Evolutionary conservation across 1,140 invertebrate genomes (phyloP).

Genomic region (Oryctes rhinoceros): DNA sequence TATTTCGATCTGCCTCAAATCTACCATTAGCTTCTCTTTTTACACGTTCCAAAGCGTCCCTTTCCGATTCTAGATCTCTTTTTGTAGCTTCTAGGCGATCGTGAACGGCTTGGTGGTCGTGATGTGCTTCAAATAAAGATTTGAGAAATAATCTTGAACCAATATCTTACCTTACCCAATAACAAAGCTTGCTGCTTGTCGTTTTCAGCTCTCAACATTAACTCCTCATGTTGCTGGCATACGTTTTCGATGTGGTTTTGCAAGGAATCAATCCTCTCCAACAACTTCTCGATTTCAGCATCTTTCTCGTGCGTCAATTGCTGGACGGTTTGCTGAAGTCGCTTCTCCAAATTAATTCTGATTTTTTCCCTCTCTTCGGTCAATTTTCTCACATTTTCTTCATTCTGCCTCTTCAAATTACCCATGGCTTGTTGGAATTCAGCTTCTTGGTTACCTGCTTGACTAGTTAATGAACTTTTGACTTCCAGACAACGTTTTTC

Average conservation of each 20-base stretch:
- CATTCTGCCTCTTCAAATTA: slow-evolving; percentile 75
- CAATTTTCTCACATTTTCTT: slow-evolving; percentile 76
- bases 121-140: slow-evolving; percentile 69
- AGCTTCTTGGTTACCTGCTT: slow-evolving; percentile 76
- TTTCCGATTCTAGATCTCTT: slow-evolving; percentile 76
- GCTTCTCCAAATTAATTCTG: slow-evolving; percentile 74
- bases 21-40: slow-evolving; percentile 73
- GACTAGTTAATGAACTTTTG: slow-evolving; percentile 74
- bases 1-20: slow-evolving; percentile 76
- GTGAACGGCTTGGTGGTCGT: slow-evolving; percentile 82
- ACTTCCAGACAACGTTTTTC: slow-evolving; percentile 79
- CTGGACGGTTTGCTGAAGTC: slow-evolving; percentile 75
- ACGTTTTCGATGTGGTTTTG: slow-evolving; percentile 79
- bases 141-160: background rate
- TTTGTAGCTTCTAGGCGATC: slow-evolving; percentile 77
- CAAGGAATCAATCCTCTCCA: slow-evolving; percentile 76
- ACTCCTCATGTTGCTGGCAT: slow-evolving; percentile 84
- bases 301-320: slow-evolving; percentile 78
- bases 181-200: slow-evolving; percentile 88
- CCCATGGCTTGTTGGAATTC: slow-evolving; percentile 79
- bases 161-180: slow-evolving; percentile 66
- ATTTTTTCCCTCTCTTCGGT: slow-evolving; percentile 83
- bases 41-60: slow-evolving; percentile 72
- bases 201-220: slow-evolving; percentile 82
- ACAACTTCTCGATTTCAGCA: slow-evolving; percentile 74